These are phyloP conservation scores for Pitangus sulphuratus DNA, from an alignment of 2,797 vertebrate genomes.

Conservation along the genomic window DNA sequence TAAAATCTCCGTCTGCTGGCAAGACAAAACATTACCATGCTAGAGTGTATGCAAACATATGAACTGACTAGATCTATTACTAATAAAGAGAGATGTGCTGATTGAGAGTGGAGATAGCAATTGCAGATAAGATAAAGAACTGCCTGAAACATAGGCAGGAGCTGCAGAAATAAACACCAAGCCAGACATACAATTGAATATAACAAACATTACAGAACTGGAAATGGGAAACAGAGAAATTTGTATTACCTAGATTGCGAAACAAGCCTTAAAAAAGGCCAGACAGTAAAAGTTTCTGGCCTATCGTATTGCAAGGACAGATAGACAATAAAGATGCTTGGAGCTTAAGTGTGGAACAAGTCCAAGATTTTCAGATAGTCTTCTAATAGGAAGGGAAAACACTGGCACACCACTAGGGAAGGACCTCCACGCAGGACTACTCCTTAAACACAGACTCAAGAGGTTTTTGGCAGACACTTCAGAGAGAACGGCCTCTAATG, in stretches of 20 bases:
- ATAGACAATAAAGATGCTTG: constrained; percentile 29
- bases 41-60: neutral
- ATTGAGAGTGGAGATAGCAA: constrained; percentile 5
- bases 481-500: neutral
- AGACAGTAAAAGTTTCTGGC: constrained; percentile 32
- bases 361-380: constrained; percentile 42
- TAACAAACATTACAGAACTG: constrained; percentile 25
- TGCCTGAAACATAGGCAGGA: neutral
- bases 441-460: neutral
- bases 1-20: constrained; percentile 18
- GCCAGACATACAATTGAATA: neutral
- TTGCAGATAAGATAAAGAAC: constrained; percentile 5
- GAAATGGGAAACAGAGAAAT: constrained; percentile 30
- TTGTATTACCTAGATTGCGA: neutral
- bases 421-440: neutral
- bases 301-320: constrained; percentile 7
- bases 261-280: constrained; percentile 14
- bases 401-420: neutral
- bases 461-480: neutral
- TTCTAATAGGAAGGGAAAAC: neutral
- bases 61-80: constrained; percentile 13
- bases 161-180: constrained; percentile 15
- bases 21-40: constrained; percentile 23
- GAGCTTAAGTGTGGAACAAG: constrained; percentile 14
- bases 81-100: constrained; percentile 45